These are phyloP conservation scores for Acanthis flammea DNA, from an alignment of 2,797 vertebrate genomes.

Conservation along the genomic window DNA sequence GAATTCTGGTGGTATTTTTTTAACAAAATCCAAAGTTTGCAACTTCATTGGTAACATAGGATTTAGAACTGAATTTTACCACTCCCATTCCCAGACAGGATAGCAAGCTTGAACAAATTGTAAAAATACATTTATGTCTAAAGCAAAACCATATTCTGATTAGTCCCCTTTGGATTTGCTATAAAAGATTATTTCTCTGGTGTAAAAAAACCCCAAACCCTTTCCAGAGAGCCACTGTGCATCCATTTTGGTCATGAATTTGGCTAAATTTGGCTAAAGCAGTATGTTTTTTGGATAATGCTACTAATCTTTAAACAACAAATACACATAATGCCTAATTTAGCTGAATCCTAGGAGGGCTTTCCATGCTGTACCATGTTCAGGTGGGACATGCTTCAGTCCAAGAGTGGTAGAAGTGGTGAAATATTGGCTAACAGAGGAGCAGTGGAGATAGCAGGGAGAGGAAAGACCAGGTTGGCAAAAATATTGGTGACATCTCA, in stretches of 20 bases:
- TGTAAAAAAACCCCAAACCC: neutral
- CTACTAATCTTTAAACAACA: neutral
- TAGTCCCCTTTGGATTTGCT: neutral
- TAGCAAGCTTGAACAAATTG: neutral
- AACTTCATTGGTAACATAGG: neutral
- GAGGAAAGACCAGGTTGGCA: neutral
- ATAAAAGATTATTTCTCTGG: neutral
- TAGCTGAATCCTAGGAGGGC: neutral
- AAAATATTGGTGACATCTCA: neutral
- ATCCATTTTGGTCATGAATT: neutral
- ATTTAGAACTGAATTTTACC: neutral
- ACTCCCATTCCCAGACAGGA: neutral
- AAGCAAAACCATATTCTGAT: neutral
- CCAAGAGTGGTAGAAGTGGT: neutral
- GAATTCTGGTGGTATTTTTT: neutral
- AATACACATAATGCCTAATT: neutral
- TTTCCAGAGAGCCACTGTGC: neutral
- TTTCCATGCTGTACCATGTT: neutral
- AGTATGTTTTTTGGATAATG: neutral
- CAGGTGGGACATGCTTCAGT: neutral
- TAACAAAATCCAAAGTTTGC: neutral
- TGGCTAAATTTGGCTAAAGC: neutral
- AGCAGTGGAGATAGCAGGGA: neutral
- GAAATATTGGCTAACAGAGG: neutral
- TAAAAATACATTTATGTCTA: neutral